Percentiles rank a stretch among this genome's conserved stretches.
Conservation (phyloP, 2,113 vertebrate species). For the Brachypteracias leptosomus region DNA sequence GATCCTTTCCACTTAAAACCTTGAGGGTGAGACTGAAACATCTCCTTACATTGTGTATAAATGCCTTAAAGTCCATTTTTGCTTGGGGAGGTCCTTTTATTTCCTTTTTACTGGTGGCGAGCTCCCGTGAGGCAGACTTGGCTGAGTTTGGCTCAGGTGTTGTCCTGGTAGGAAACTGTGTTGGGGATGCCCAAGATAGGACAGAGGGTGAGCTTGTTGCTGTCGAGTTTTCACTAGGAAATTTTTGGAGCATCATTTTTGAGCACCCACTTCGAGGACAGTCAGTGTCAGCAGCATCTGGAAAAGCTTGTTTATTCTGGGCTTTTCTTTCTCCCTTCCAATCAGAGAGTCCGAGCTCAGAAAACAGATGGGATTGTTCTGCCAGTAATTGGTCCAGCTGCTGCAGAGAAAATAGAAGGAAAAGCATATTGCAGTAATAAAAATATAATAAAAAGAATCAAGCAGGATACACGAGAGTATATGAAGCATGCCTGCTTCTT, state of each 20-base stretch:
- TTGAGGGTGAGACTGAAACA: background rate
- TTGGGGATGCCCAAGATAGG: background rate
- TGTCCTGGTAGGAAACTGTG: background rate
- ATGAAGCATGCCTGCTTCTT: slow-evolving; percentile 10
- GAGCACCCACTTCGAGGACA: background rate
- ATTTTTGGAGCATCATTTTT: background rate
- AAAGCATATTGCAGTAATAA: slow-evolving; percentile 36
- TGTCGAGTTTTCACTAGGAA: background rate
- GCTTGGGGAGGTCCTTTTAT: background rate
- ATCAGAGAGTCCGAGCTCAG: slow-evolving; percentile 61
- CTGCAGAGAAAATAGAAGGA: slow-evolving; percentile 63
- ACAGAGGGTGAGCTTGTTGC: background rate
- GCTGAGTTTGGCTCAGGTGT: background rate
- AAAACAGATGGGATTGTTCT: slow-evolving; percentile 77
- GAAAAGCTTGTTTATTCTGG: background rate
- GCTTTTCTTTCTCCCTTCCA: slow-evolving; percentile 35
- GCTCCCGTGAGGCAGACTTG: background rate
- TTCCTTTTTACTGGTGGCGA: background rate
- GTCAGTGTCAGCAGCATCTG: background rate
- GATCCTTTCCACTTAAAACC: background rate
- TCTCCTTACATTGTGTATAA: slow-evolving; percentile 65
- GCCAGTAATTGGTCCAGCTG: slow-evolving; percentile 81
- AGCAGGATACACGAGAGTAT: background rate
- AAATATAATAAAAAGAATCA: slow-evolving; percentile 37
- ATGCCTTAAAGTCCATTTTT: slow-evolving; percentile 62